Evolutionary conservation across 2,888 invertebrate genomes (phyloP).

Genomic region (Emmelina monodactyla): DNA sequence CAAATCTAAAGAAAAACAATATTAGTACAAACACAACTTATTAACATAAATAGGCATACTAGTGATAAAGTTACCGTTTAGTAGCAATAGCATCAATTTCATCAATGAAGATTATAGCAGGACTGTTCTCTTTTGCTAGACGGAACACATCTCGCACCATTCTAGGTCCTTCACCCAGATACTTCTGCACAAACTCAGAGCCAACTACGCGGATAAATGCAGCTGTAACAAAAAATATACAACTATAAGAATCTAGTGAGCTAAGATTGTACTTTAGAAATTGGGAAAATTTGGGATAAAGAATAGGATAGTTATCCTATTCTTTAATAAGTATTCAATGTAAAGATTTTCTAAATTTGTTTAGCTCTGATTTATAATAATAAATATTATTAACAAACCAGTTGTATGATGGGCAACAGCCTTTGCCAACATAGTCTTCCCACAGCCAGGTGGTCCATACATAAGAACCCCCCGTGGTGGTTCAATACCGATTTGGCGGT

Average conservation of each 20-base stretch:
- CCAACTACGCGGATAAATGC: constrained; percentile 99
- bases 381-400: constrained; percentile 57
- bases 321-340: too few species aligned
- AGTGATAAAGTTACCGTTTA: constrained; percentile 69
- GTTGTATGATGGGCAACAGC: constrained; percentile 99
- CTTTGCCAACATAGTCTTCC: constrained; percentile 99
- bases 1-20: constrained; percentile 67
- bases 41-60: neutral
- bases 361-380: too few species aligned
- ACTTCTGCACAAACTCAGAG: constrained; percentile 99
- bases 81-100: constrained; percentile 99
- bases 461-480: constrained; percentile 97
- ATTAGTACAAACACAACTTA: neutral
- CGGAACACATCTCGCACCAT: constrained; percentile 99
- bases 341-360: too few species aligned
- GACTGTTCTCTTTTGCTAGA: constrained; percentile 98
- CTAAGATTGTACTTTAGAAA: too few species aligned
- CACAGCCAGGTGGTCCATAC: constrained; percentile 99
- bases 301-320: too few species aligned
- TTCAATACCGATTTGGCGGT: constrained; percentile 98
- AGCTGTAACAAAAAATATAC: too few species aligned
- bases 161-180: constrained; percentile 97
- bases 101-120: constrained; percentile 99
- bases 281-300: too few species aligned
- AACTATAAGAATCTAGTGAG: too few species aligned